Conservation (phyloP, 2,888 invertebrate species). For the Cheilosia variabilis region DNA sequence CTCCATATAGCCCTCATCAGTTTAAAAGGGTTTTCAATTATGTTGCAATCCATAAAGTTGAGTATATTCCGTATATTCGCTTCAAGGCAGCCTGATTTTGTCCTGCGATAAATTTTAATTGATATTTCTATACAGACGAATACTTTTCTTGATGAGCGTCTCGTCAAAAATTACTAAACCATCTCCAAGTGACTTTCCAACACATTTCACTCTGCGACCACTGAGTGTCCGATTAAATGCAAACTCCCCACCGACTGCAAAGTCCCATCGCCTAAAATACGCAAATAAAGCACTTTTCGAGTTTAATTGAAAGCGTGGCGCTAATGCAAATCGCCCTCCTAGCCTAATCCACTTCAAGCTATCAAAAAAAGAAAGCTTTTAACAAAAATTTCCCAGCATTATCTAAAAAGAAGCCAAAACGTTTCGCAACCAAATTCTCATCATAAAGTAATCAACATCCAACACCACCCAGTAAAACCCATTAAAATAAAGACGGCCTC, state of each 20-base stretch:
- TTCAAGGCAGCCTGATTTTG: no score
- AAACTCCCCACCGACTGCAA: neutral
- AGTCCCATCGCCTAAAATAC: neutral
- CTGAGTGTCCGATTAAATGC: neutral
- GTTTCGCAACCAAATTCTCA: conserved; percentile 29
- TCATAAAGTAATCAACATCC: conserved; percentile 43
- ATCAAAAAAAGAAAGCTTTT: conserved; percentile 1
- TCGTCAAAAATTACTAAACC: no score
- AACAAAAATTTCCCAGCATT: conserved; percentile 19
- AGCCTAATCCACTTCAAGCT: conserved; percentile 38
- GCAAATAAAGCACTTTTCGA: conserved; percentile 18
- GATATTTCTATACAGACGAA: no score
- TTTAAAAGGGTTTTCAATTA: no score
- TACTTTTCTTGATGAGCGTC: no score
- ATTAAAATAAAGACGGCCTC: conserved; percentile 15
- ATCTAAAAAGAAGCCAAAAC: conserved; percentile 27
- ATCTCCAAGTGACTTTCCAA: neutral
- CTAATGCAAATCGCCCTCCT: conserved; percentile 11
- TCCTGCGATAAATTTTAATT: no score
- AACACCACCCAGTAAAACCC: conserved; percentile 16
- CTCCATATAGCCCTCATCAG: no score
- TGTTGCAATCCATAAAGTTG: no score
- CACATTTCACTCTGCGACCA: no score
- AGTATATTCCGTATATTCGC: no score
- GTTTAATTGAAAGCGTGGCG: conserved; percentile 30